Evolutionary conservation across 2,888 invertebrate genomes (phyloP), one percentile per base, ranked within the genome.

Genomic region (Unio pictorum): DNA sequence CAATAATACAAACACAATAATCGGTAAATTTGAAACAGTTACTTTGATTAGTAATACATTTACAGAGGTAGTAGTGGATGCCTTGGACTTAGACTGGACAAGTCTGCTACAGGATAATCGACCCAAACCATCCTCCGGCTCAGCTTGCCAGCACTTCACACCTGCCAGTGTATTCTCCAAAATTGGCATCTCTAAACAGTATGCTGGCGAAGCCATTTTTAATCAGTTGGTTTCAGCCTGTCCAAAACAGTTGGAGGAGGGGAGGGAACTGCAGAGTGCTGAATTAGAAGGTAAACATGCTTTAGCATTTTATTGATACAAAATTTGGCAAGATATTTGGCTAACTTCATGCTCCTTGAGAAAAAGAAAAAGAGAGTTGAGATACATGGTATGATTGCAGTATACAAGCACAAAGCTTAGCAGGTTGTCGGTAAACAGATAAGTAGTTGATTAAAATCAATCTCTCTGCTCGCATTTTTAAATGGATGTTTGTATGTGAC

Each of bases 71-170:
- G 93, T 96, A 75, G 96, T 96, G 8, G 96, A 97, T 90, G 96
- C 96, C n/a, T 91, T 97, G 54, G 96, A 96, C n/a, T 96, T 97
- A 1, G 96, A 97, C 90, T 97, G 97, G 97, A 95, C 95, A 18
- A 95, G 95, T 87, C 91, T 97, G 70, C 78, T 86, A 62, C 94
- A 77, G 20, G 79, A 84, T 60, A 76, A 76, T 5, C 77, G 75
- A 56, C 91, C 72, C 0, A 79, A 87, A 56, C 83, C 84, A 30
- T 84, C 87, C 72, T 89, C 81, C 1, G 87, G 92, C 80, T 92
- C 93, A 7, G 94, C 94, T 1, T 93, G 95, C 74, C 93, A 94
- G 78, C 93, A 94, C 60, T 97, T 95, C 95, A 93, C 94, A 81
- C 94, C 95, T 7, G 94, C 94, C 88, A 93, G 94, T 72, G 93